Conservation (phyloP, 2,113 vertebrate genomes). For the Montifringilla adamsi region DNA sequence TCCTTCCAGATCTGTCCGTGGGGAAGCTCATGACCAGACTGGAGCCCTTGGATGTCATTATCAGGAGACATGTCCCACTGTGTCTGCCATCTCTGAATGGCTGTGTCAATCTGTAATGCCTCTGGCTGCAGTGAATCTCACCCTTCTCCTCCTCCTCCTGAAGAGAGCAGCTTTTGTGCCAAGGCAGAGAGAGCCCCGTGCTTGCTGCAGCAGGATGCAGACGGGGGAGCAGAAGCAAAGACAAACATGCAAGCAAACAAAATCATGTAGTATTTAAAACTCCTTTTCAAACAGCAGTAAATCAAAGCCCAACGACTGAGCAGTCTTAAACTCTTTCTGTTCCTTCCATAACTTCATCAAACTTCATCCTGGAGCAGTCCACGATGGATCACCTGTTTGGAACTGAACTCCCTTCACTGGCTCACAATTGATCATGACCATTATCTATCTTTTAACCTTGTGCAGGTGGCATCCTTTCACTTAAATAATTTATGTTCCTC, state of each 20-base stretch:
- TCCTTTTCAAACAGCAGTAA: not conserved
- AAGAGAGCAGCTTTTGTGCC: not conserved
- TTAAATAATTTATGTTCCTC: conserved; percentile 6
- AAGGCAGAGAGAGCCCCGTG: not conserved
- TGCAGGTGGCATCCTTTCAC: not conserved
- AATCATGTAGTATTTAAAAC: not conserved
- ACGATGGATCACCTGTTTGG: not conserved
- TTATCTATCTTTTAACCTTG: conserved; percentile 12
- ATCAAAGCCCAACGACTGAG: not conserved
- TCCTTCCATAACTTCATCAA: not conserved
- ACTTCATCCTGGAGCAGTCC: not conserved
- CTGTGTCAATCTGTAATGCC: not conserved
- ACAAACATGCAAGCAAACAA: not conserved
- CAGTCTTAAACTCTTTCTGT: not conserved
- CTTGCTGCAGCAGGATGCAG: not conserved
- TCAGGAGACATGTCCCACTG: not conserved
- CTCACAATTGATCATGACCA: not conserved
- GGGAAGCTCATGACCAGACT: not conserved
- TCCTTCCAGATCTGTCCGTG: not conserved
- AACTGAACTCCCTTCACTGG: not conserved
- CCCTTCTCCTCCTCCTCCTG: not conserved
- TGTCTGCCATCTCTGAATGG: not conserved
- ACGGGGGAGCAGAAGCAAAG: accelerated
- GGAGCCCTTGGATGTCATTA: not conserved
- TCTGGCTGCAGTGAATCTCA: not conserved